phyloP scores from a whole-genome alignment of 2,888 invertebrate species.

The Netelia melanura region DNA sequence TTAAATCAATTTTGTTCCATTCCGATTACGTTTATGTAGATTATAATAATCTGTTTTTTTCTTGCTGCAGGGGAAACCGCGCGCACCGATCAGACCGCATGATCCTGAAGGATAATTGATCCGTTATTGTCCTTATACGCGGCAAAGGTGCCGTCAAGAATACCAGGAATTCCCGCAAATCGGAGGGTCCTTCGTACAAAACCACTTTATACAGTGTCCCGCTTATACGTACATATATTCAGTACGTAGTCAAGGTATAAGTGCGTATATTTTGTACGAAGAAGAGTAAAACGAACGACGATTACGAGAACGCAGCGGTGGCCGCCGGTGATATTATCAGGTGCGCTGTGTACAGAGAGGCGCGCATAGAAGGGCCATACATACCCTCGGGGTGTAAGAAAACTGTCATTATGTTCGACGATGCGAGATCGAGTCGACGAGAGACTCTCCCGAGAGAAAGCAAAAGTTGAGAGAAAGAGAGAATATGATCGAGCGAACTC shows the following conservation, averaged over 20 bases:
- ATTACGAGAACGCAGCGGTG: slow-evolving; percentile 69
- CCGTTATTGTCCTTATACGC: slow-evolving; percentile 70
- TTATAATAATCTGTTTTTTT: background rate
- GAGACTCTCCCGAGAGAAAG: slow-evolving; percentile 25
- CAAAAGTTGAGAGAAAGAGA: slow-evolving; percentile 24
- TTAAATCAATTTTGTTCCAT: background rate
- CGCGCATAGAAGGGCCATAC: slow-evolving; percentile 49
- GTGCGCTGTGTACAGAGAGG: slow-evolving; percentile 49
- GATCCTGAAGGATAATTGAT: slow-evolving; percentile 31
- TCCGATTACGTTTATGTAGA: background rate
- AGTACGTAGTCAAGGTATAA: slow-evolving; percentile 6
- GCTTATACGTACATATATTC: slow-evolving; percentile 64
- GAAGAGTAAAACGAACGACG: slow-evolving; percentile 59
- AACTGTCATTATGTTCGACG: slow-evolving; percentile 73
- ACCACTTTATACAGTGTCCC: slow-evolving; percentile 28
- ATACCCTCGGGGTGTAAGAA: slow-evolving; percentile 67
- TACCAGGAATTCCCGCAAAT: slow-evolving; percentile 72
- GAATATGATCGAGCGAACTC: slow-evolving; percentile 5
- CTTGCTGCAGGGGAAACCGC: background rate
- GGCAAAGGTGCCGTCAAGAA: slow-evolving; percentile 74
- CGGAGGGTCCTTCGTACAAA: slow-evolving; percentile 61
- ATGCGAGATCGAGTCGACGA: slow-evolving; percentile 55
- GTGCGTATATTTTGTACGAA: slow-evolving; percentile 27
- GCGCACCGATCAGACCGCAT: background rate
- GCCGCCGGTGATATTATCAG: slow-evolving; percentile 73